Evolutionary conservation across 1,140 invertebrate species (phyloP).

Genomic region (Diplogasteroides magnus): DNA sequence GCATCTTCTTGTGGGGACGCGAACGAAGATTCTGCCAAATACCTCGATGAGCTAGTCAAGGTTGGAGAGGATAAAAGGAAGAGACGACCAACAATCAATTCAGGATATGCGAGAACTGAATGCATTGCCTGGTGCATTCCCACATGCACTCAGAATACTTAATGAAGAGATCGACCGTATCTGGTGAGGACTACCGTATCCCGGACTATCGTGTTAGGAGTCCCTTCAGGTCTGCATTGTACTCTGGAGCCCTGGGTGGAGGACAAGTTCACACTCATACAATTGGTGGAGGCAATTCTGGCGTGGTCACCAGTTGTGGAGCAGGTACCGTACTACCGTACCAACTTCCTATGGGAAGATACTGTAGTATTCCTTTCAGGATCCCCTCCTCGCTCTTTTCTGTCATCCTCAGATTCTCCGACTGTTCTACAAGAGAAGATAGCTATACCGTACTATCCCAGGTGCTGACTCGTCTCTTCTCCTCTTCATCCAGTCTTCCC

Average conservation of each 20-base stretch:
- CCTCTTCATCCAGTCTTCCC: neutral
- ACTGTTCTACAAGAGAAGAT: conserved; percentile 6
- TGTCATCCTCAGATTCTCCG: neutral
- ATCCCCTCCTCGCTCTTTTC: neutral
- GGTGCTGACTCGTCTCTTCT: neutral
- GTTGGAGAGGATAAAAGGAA: neutral
- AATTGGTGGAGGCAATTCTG: neutral
- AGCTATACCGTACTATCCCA: neutral
- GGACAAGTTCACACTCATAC: neutral
- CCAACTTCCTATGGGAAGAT: neutral
- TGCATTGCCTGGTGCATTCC: neutral
- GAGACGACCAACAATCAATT: neutral
- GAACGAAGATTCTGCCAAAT: conserved; percentile 6
- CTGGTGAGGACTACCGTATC: conserved; percentile 1
- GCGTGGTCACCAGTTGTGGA: neutral
- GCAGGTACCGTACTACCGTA: neutral
- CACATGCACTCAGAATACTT: neutral
- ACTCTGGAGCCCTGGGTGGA: neutral
- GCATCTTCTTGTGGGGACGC: neutral
- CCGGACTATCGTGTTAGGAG: too few species aligned
- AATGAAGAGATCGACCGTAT: conserved; percentile 1
- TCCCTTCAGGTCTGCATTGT: neutral
- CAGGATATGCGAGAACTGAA: neutral
- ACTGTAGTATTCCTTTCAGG: neutral
- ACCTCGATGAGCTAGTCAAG: conserved; percentile 17